A percentile compares a stretch with the other conserved stretches of the same genome.
Conservation (phyloP, 2,113 vertebrate species). For the Carassius auratus region DNA sequence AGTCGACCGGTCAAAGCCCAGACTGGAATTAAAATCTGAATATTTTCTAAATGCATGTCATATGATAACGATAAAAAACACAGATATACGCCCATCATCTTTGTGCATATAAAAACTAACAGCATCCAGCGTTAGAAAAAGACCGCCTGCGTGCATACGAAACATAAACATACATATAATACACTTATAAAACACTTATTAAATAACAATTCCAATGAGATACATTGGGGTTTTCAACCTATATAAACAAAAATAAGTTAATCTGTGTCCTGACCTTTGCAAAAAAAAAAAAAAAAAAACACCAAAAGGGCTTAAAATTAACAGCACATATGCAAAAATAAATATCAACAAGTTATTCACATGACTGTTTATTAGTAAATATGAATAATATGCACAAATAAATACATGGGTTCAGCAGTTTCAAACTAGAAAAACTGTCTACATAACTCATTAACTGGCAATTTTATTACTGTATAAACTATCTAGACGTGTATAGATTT, state of each 20-base stretch:
- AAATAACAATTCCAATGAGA: neutral
- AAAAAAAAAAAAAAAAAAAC: neutral
- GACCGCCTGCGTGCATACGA: neutral
- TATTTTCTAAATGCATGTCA: conserved; percentile 16
- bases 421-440: neutral
- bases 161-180: neutral
- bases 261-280: conserved; percentile 11
- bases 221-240: neutral
- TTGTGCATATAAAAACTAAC: neutral
- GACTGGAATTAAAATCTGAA: neutral
- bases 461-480: neutral
- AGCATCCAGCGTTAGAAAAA: neutral
- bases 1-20: neutral
- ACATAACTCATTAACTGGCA: neutral
- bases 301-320: neutral
- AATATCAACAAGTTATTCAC: neutral
- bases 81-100: conserved; percentile 17
- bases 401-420: conserved; percentile 25
- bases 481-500: neutral
- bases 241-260: conserved; percentile 30
- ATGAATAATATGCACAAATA: neutral
- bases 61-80: neutral
- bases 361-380: neutral
- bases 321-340: neutral
- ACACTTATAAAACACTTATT: neutral